Evolutionary conservation across 2,888 invertebrate species (phyloP).

Genomic region (Noctua comes): DNA sequence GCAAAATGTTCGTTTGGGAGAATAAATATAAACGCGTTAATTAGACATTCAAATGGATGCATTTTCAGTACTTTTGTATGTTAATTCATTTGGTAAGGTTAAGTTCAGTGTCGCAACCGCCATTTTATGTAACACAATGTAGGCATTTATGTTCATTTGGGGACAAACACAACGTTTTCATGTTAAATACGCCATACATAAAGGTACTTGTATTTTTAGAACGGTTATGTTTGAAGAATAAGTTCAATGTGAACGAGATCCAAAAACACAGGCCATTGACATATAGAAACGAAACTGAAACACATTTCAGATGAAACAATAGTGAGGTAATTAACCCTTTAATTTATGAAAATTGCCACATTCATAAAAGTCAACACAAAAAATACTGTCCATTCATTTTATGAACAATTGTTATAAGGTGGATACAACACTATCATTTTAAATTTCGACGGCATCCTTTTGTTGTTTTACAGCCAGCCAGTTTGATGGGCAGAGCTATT

Average conservation of each 20-base stretch:
- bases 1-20: slow-evolving; percentile 74
- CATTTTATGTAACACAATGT: slow-evolving; percentile 78
- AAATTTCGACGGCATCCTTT: slow-evolving; percentile 57
- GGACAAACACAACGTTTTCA: slow-evolving; percentile 30
- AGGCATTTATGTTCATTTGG: slow-evolving; percentile 56
- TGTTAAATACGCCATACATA: slow-evolving; percentile 31
- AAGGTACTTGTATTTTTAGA: background rate
- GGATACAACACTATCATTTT: slow-evolving; percentile 52
- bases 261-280: slow-evolving; percentile 5
- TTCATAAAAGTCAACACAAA: slow-evolving; percentile 49
- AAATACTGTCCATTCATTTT: slow-evolving; percentile 52
- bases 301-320: slow-evolving; percentile 33
- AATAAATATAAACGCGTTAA: slow-evolving; percentile 76
- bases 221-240: background rate
- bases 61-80: slow-evolving; percentile 89
- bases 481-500: slow-evolving; percentile 57
- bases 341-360: slow-evolving; percentile 55
- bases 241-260: background rate
- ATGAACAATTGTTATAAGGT: slow-evolving; percentile 58
- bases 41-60: slow-evolving; percentile 86
- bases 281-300: slow-evolving; percentile 13
- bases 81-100: slow-evolving; percentile 85
- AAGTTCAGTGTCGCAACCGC: slow-evolving; percentile 87
- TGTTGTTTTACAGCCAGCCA: slow-evolving; percentile 59
- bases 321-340: slow-evolving; percentile 56